Conservation (phyloP, 2,113 vertebrate genomes). For the Potamarius usumacintae region DNA sequence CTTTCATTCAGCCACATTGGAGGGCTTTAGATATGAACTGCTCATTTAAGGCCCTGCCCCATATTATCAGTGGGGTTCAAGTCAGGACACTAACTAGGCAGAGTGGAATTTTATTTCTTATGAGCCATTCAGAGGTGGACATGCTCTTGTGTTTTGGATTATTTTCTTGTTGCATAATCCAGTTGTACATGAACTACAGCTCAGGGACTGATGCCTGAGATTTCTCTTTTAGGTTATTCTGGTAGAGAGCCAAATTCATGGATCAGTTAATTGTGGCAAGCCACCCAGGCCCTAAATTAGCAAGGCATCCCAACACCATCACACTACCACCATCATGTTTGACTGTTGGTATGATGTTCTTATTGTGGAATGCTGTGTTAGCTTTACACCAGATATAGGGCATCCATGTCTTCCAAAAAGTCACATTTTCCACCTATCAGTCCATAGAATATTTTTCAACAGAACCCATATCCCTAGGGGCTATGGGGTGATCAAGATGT, state of each 20-base stretch:
- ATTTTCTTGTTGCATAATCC: neutral
- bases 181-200: neutral
- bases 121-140: neutral
- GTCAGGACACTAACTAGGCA: neutral
- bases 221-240: neutral
- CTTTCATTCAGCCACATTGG: neutral
- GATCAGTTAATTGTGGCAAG: neutral
- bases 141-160: neutral
- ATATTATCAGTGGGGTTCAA: neutral
- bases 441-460: neutral
- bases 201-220: neutral
- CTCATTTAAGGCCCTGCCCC: neutral
- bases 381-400: neutral
- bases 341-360: neutral
- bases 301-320: neutral
- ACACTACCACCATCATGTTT: neutral
- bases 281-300: neutral
- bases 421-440: neutral
- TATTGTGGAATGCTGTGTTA: neutral
- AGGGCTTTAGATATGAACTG: neutral
- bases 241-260: neutral
- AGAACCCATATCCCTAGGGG: neutral
- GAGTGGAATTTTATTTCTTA: conserved; percentile 1
- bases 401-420: neutral
- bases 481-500: neutral